Percentiles rank a stretch among this genome's conserved stretches.
These are phyloP conservation scores for Leucoraja erinaceus DNA, from an alignment of 2,113 vertebrate species.

Conservation along the genomic window DNA sequence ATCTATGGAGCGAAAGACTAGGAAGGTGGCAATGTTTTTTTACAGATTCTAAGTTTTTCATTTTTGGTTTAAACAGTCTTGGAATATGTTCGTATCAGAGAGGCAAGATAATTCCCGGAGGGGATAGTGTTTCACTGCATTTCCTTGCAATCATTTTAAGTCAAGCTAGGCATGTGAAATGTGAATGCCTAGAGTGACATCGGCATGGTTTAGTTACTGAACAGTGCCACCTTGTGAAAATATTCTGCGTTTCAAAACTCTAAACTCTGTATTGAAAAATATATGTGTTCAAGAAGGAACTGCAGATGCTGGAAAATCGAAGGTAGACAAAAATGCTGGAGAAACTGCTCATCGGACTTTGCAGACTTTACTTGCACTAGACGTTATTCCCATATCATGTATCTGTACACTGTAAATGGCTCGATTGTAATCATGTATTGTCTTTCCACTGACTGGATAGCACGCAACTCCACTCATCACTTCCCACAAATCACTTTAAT, in stretches of 20 bases:
- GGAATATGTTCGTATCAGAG: not conserved
- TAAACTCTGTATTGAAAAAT: not conserved
- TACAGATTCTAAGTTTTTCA: not conserved
- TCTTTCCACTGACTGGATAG: too few relatives aligned
- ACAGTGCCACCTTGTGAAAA: conserved; percentile 29
- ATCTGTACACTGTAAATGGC: too few relatives aligned
- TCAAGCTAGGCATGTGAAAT: not conserved
- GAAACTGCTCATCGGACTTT: too few relatives aligned
- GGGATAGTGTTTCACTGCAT: not conserved
- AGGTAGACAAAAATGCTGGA: too few relatives aligned
- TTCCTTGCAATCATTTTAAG: not conserved
- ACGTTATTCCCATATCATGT: too few relatives aligned
- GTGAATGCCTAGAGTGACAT: not conserved
- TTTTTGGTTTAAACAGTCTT: not conserved
- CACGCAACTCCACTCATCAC: too few relatives aligned
- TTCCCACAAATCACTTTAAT: too few relatives aligned
- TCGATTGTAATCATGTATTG: too few relatives aligned
- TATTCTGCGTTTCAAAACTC: not conserved
- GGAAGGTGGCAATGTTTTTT: not conserved
- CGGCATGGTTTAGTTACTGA: not conserved
- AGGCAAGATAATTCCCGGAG: not conserved
- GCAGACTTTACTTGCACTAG: too few relatives aligned
- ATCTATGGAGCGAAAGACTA: too few relatives aligned
- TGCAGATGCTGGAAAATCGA: too few relatives aligned
- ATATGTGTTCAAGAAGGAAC: too few relatives aligned